Evolutionary conservation across 2,113 vertebrate genomes (phyloP).

Genomic region (Cyanoramphus novaezelandiae): DNA sequence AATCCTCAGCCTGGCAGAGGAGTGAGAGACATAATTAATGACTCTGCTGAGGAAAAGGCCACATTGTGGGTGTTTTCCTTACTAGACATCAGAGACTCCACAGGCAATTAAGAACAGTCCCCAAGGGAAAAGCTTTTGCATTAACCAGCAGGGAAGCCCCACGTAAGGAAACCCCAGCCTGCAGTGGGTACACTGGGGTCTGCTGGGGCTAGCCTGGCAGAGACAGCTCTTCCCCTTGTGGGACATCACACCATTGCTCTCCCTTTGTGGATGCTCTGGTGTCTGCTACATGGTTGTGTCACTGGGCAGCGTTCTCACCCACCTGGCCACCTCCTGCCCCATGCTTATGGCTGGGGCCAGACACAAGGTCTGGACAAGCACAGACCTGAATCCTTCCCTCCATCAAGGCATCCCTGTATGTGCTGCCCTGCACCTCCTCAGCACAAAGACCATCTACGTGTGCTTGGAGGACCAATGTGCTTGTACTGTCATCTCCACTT

Average conservation of each 20-base stretch:
- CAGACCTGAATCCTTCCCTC: neutral
- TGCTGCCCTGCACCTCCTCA: neutral
- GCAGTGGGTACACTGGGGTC: rapidly evolving
- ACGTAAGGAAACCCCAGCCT: neutral
- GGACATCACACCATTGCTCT: rapidly evolving
- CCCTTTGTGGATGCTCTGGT: neutral
- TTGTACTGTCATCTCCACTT: neutral
- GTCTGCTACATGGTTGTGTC: neutral
- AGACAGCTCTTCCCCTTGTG: neutral
- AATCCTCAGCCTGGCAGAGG: neutral
- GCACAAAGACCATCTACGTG: rapidly evolving
- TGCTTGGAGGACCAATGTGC: neutral
- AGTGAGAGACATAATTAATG: neutral
- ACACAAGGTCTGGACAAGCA: rapidly evolving
- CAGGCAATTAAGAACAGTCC: neutral
- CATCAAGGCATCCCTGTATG: neutral
- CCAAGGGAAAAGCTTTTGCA: neutral
- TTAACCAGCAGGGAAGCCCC: neutral
- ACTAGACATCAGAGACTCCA: neutral
- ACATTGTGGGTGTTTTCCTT: neutral
- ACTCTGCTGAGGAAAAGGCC: neutral
- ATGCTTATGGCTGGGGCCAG: rapidly evolving
- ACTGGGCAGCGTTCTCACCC: neutral
- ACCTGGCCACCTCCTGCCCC: neutral
- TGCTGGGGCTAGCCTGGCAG: neutral